Base-by-base conservation (phyloP, 2,888 invertebrate genomes). In the Ditula angustiorana region DNA sequence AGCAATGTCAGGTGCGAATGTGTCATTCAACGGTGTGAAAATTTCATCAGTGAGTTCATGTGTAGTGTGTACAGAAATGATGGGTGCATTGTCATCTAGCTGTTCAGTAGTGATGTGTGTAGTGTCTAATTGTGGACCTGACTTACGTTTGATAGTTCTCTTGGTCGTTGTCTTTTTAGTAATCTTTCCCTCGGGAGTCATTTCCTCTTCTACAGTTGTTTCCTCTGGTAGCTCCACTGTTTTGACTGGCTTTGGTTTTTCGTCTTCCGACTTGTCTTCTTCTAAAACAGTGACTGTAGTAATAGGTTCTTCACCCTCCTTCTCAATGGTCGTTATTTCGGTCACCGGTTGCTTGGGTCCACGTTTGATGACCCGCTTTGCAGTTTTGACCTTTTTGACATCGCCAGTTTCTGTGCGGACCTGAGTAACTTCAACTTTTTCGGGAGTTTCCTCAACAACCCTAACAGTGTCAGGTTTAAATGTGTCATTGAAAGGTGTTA, bases 1-100 rank as follows among this genome's bases (percentile, higher is more conserved):
- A 46, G 78, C 79, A 37, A 64, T 78, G 67, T 76, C 64, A 4
- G 66, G 67, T 55, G 24, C 53, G 5, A 61, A 21, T 49, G 56
- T 8, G 5, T 64, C 19, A 13, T 10, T 37, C 1, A 76, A 67
- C 23, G 73, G 75, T 60, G 70, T 73, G 13, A 56, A 50, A 10
- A 74, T 71, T 52, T 80, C 77, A 10, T 79, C 74, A 72, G 72
- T 72, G 67, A 81, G 70, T 69, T 85, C 73, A 62, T 86, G 85
- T 70, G 85, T 74, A 24, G 81, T 81, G 46, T 85, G 77, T 69
- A 90, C 83, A 2, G 86, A 70, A 60, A 86, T 78, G 74, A 89
- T 74, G 70, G 92, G 80, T 81, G 86, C 72, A 74, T 84, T 88
- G 46, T 90, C 87, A 66, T 90, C 87, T 76, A 92, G 90, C 73